Evolutionary conservation across 1,140 invertebrate genomes (phyloP).

Genomic region (Amphibalanus amphitrite): DNA sequence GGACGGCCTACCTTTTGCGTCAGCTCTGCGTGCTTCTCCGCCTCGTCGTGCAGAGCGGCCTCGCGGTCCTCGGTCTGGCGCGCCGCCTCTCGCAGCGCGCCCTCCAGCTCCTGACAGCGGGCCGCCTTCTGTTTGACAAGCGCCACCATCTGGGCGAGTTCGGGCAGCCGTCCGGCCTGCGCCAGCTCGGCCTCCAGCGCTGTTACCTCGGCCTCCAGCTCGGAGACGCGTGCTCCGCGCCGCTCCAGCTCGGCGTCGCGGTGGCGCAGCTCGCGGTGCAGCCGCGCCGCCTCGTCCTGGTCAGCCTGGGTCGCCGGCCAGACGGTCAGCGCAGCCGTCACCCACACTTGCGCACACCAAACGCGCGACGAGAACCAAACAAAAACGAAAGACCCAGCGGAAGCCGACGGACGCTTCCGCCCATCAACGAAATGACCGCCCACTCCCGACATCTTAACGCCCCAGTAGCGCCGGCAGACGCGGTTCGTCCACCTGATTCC

Average conservation of each 20-base stretch:
- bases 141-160: conserved; percentile 33
- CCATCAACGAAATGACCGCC: too few species aligned
- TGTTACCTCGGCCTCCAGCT: conserved; percentile 16
- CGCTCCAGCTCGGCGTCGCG: background rate
- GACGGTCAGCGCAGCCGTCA: too few species aligned
- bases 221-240: conserved; percentile 8
- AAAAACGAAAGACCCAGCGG: background rate
- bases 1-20: background rate
- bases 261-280: background rate
- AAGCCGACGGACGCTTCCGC: too few species aligned
- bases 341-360: too few species aligned
- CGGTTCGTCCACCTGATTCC: too few species aligned
- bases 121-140: conserved; percentile 31
- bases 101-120: conserved; percentile 58
- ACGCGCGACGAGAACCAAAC: background rate
- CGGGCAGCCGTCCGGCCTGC: conserved; percentile 24
- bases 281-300: background rate
- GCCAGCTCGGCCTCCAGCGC: conserved; percentile 18
- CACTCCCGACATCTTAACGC: too few species aligned
- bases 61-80: background rate
- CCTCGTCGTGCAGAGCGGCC: background rate
- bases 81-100: conserved; percentile 39
- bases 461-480: too few species aligned
- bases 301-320: background rate
- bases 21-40: background rate